Percentiles rank a stretch among this genome's conserved stretches.
These are phyloP conservation scores for Aptenodytes patagonicus DNA, from an alignment of 2,113 vertebrate genomes.

Conservation along the genomic window DNA sequence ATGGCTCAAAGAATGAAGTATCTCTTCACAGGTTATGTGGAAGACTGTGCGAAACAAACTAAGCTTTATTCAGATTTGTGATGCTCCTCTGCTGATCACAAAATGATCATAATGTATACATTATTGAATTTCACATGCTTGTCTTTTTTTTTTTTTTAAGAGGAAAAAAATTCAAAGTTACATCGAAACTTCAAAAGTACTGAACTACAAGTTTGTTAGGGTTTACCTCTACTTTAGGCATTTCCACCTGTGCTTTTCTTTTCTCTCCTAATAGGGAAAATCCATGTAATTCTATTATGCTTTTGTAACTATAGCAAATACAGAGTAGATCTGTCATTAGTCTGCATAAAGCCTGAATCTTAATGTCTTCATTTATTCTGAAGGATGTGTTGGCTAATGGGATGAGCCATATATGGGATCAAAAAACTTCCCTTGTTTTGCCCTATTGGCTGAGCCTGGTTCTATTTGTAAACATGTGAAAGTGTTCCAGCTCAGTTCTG, in stretches of 20 bases:
- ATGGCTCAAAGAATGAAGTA: not conserved
- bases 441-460: not conserved
- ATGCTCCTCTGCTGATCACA: not conserved
- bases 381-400: not conserved
- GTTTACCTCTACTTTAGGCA: not conserved
- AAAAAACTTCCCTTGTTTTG: not conserved
- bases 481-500: not conserved
- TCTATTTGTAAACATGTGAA: not conserved
- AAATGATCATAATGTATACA: not conserved
- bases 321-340: not conserved
- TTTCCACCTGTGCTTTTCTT: not conserved
- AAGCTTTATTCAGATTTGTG: not conserved
- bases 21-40: not conserved
- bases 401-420: not conserved
- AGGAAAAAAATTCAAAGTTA: not conserved
- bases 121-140: not conserved
- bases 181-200: not conserved
- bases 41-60: not conserved
- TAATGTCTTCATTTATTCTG: not conserved
- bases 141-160: not conserved
- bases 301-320: not conserved
- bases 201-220: not conserved
- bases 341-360: not conserved
- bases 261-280: not conserved
- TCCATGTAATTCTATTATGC: not conserved